A percentile compares a stretch with the other conserved stretches of the same genome.
These are phyloP conservation scores for Microchrysa polita DNA, from an alignment of 2,888 invertebrate species.

Conservation along the genomic window DNA sequence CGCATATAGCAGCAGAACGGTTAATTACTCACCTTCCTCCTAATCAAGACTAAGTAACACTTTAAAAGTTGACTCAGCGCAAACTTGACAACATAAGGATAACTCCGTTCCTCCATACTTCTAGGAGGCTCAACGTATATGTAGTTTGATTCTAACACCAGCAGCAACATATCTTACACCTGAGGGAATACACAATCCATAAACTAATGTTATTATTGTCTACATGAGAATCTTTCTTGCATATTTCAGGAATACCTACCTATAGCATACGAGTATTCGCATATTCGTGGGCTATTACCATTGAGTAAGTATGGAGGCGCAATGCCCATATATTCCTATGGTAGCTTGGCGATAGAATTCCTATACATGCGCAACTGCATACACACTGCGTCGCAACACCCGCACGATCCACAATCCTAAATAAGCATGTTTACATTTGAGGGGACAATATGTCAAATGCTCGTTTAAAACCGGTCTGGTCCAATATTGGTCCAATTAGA, in stretches of 20 bases:
- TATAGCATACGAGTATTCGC: background rate
- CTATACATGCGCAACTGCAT: too few relatives aligned
- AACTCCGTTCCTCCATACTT: too few relatives aligned
- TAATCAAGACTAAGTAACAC: background rate
- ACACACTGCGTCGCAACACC: too few relatives aligned
- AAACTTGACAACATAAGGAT: background rate
- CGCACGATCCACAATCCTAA: too few relatives aligned
- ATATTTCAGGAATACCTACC: background rate
- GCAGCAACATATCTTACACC: background rate
- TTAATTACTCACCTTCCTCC: background rate
- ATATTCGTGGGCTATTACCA: background rate
- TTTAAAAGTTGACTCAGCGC: background rate
- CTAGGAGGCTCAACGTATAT: too few relatives aligned
- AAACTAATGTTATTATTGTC: conserved; percentile 6
- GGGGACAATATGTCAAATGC: too few relatives aligned
- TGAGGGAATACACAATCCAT: background rate
- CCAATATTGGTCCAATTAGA: too few relatives aligned
- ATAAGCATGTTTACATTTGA: too few relatives aligned
- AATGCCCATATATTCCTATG: too few relatives aligned
- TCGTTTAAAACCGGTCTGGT: too few relatives aligned
- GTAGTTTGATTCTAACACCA: background rate
- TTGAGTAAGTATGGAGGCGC: too few relatives aligned
- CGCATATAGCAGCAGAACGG: background rate
- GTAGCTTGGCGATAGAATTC: too few relatives aligned
- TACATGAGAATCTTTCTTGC: background rate